Conservation (phyloP, 2,113 vertebrate genomes). For the Pituophis catenifer region DNA sequence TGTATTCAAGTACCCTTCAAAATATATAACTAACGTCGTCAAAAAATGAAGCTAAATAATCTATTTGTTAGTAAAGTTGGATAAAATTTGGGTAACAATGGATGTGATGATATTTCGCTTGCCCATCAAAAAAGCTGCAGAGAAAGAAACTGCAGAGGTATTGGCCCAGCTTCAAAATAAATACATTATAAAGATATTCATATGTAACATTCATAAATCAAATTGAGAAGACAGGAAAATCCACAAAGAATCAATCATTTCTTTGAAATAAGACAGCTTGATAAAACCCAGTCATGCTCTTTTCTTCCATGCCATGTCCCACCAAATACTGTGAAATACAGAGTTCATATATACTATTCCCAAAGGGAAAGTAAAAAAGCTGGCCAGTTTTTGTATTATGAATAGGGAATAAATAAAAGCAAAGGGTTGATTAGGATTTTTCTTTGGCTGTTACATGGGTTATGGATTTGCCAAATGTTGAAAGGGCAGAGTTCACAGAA, state of each 20-base stretch:
- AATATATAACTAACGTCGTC: neutral
- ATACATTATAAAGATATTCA: conserved; percentile 10
- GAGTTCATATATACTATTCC: conserved; percentile 41
- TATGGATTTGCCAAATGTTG: neutral
- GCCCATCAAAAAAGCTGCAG: conserved; percentile 5
- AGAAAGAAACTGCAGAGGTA: conserved; percentile 9
- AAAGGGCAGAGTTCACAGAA: neutral
- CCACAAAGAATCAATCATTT: neutral
- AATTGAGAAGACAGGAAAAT: neutral
- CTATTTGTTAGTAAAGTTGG: conserved; percentile 6
- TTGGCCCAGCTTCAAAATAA: conserved; percentile 40
- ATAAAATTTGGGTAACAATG: conserved; percentile 26
- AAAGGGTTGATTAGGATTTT: neutral
- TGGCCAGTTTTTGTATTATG: neutral
- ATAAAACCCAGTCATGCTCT: conserved; percentile 35
- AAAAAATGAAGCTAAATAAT: neutral
- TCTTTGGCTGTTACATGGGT: neutral
- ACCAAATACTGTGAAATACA: conserved; percentile 17
- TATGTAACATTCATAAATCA: conserved; percentile 12
- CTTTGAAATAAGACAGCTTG: conserved; percentile 36
- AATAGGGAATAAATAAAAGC: neutral
- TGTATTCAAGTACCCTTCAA: neutral
- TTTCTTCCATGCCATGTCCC: conserved; percentile 24
- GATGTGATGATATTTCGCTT: conserved; percentile 25
- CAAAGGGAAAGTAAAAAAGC: conserved; percentile 22